Conservation (phyloP, 2,888 invertebrate species). For the Sesamia inferens region DNA sequence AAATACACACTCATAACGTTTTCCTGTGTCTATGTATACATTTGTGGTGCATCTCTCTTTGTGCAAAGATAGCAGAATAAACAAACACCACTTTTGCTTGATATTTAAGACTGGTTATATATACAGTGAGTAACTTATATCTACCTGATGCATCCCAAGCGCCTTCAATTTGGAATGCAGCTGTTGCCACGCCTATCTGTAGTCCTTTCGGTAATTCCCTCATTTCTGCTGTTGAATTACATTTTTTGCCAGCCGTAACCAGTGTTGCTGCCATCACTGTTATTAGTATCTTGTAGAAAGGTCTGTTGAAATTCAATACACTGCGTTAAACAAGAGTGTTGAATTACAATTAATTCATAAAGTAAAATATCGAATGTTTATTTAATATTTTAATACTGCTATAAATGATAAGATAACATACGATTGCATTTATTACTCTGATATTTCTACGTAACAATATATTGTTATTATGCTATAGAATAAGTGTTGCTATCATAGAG, state of each 20-base stretch:
- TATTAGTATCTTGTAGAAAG: conserved; percentile 6
- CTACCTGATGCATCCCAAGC: conserved; percentile 71
- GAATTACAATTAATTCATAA: neutral
- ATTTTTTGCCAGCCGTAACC: neutral
- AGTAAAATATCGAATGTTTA: neutral
- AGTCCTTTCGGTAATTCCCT: conserved; percentile 73
- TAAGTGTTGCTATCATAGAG: no score
- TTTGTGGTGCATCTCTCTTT: no score
- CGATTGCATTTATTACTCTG: neutral
- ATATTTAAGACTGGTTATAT: no score
- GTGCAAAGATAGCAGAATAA: no score
- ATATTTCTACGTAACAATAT: neutral
- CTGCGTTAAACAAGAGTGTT: conserved; percentile 3
- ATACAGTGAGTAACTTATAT: neutral
- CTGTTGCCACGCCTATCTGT: conserved; percentile 76
- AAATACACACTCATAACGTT: no score
- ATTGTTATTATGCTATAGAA: no score
- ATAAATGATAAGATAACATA: neutral
- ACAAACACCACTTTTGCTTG: no score
- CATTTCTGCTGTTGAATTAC: conserved; percentile 42
- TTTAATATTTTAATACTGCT: conserved; percentile 11
- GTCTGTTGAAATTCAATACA: conserved; percentile 13
- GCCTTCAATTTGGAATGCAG: conserved; percentile 80
- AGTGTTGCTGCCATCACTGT: conserved; percentile 16
- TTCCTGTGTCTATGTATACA: no score